Percentiles rank a stretch among this genome's conserved stretches.
phyloP scores from a whole-genome alignment of 2,113 vertebrate species.

The Calcarius ornatus region DNA sequence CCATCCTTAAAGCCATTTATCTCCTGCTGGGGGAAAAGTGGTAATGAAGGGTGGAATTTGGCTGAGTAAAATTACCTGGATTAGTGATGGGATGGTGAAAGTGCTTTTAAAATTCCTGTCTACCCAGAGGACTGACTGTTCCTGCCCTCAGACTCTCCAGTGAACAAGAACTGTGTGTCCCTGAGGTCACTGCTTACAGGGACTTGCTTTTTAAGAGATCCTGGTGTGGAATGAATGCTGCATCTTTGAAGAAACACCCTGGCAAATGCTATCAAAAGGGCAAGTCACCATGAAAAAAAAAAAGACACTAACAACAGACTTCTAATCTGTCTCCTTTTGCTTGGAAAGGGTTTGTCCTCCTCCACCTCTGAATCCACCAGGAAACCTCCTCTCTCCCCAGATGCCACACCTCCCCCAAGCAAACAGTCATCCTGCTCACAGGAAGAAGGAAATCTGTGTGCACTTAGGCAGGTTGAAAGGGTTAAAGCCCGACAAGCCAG shows the following conservation, averaged over 20 bases:
- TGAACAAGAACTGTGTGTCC: background rate
- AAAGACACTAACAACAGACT: background rate
- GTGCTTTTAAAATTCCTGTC: background rate
- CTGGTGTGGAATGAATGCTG: background rate
- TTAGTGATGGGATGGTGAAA: background rate
- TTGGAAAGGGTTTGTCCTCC: background rate
- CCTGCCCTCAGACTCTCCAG: background rate
- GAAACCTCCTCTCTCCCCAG: background rate
- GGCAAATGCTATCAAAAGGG: background rate
- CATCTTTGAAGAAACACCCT: background rate
- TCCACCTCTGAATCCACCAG: background rate
- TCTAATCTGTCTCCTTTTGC: background rate
- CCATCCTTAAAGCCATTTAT: background rate
- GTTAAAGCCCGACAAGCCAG: background rate
- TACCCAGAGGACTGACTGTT: background rate
- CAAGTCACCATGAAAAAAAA: background rate
- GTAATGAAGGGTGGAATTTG: background rate
- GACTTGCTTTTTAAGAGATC: background rate
- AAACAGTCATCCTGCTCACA: background rate
- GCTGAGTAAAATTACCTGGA: constrained; percentile 8
- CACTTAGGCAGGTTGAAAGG: background rate
- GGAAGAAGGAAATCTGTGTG: background rate
- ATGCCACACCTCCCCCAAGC: background rate
- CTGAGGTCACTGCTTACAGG: background rate
- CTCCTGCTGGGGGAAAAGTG: background rate